Percentiles rank a stretch among this genome's conserved stretches.
These are phyloP conservation scores for Anguilla rostrata DNA, from an alignment of 2,113 vertebrate species.

Conservation along the genomic window DNA sequence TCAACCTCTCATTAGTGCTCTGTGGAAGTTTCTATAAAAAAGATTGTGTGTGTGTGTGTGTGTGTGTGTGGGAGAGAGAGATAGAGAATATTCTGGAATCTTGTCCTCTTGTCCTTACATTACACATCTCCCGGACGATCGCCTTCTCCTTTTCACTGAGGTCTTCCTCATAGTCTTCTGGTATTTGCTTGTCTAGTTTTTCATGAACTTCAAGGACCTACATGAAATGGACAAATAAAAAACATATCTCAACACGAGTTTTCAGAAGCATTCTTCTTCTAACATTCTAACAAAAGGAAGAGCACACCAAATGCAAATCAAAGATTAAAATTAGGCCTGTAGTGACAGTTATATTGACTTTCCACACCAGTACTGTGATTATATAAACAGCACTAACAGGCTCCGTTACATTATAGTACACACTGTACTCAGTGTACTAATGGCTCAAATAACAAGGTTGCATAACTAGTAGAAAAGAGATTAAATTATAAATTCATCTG, in stretches of 20 bases:
- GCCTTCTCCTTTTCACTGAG: slow-evolving; percentile 93
- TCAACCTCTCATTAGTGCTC: neutral
- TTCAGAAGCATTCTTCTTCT: too few relatives aligned
- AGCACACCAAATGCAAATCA: neutral
- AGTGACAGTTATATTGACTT: neutral
- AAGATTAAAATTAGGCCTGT: neutral
- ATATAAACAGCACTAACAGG: neutral
- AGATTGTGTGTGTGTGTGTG: neutral
- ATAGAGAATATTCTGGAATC: neutral
- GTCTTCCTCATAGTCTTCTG: slow-evolving; percentile 86
- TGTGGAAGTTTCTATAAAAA: neutral
- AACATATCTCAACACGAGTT: neutral
- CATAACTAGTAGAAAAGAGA: too few relatives aligned
- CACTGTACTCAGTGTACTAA: neutral
- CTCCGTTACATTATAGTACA: neutral
- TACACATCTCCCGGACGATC: slow-evolving; percentile 93
- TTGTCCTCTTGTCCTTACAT: slow-evolving; percentile 66
- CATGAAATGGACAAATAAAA: slow-evolving; percentile 18
- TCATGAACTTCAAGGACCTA: slow-evolving; percentile 91
- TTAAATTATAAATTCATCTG: neutral
- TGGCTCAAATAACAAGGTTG: neutral
- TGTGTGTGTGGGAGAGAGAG: neutral
- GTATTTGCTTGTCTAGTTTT: slow-evolving; percentile 82
- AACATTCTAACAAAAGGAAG: neutral
- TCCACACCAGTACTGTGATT: neutral